These are phyloP conservation scores for Egretta garzetta DNA, from an alignment of 2,113 vertebrate genomes.

Conservation along the genomic window DNA sequence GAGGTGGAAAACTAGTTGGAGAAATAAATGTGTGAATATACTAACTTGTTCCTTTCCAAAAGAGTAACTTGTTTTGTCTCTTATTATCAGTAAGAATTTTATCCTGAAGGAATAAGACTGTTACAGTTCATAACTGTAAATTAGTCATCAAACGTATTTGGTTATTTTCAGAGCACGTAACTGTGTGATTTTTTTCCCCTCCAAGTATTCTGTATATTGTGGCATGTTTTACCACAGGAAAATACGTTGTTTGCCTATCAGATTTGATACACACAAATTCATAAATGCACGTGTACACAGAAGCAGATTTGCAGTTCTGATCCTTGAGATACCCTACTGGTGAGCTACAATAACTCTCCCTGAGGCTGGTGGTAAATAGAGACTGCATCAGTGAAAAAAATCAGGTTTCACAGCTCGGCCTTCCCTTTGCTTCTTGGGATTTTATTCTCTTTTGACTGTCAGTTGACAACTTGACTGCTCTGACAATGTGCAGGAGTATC, in stretches of 20 bases:
- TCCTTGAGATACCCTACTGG: not conserved
- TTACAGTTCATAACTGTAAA: not conserved
- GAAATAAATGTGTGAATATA: not conserved
- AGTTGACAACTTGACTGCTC: not conserved
- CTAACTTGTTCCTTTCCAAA: not conserved
- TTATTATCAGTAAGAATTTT: not conserved
- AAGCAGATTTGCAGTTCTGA: not conserved
- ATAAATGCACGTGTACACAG: not conserved
- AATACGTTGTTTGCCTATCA: not conserved
- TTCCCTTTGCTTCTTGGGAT: not conserved
- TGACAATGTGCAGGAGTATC: not conserved
- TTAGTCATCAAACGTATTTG: not conserved
- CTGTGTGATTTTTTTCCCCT: not conserved
- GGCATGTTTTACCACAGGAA: not conserved
- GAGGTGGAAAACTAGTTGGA: not conserved
- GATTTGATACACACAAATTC: not conserved
- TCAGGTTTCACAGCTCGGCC: not conserved
- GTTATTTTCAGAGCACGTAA: not conserved
- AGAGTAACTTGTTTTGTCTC: not conserved
- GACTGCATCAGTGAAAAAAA: not conserved
- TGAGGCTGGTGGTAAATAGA: not conserved
- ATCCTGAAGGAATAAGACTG: not conserved
- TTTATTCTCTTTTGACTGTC: not conserved
- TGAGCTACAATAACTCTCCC: not conserved
- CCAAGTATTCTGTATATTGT: not conserved